Evolutionary conservation across 92 coral and sea anemone genomes (phyloP), one percentile per base, ranked within the genome.

Genomic region (Scolanthus callimorphus): DNA sequence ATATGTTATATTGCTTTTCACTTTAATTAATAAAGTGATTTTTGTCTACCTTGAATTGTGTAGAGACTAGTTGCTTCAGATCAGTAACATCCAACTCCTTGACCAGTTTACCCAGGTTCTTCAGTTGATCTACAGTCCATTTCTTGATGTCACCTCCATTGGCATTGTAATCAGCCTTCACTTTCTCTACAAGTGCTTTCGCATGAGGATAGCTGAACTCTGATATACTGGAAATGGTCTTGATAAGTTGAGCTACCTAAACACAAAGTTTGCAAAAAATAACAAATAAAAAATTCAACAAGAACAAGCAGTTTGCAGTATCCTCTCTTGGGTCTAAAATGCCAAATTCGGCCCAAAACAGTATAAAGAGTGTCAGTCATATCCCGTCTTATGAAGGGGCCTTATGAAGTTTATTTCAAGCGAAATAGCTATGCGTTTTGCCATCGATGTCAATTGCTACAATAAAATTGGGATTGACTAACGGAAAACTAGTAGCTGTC

Each of bases 201-300:
- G 82, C 90, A 51, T 92, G 98, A 8, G 96, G 94, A 26, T 64
- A 72, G 49, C 79, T 45, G 81, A 84, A 88, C 27, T 82, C 68
- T 43, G 83, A 73, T 1, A 57, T 67, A 12, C 76, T 76, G 49
- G 90, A 68, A n/a, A 92, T 55, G 34, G 62, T 39, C 21, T 62
- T 66, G 39, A 86, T 85, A 2, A 80, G 73, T 24, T 76, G 80
- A 45, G 81, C 49, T 21, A 81, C 80, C 97, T 90, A 49, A 13
- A 17, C 2, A 15, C 8, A 34, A 34, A 34, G n/a, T n/a, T n/a
- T n/a, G n/a, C n/a, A n/a, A n/a, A n/a, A n/a, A n/a, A n/a, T n/a
- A n/a, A n/a, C n/a, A n/a, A n/a, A n/a, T n/a, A n/a, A n/a, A n/a
- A n/a, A n/a, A n/a, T n/a, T n/a, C 1, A 47, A 30, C n/a, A 1